These are phyloP conservation scores for Tenthredo mesomela DNA, from an alignment of 2,888 invertebrate genomes.

Conservation along the genomic window DNA sequence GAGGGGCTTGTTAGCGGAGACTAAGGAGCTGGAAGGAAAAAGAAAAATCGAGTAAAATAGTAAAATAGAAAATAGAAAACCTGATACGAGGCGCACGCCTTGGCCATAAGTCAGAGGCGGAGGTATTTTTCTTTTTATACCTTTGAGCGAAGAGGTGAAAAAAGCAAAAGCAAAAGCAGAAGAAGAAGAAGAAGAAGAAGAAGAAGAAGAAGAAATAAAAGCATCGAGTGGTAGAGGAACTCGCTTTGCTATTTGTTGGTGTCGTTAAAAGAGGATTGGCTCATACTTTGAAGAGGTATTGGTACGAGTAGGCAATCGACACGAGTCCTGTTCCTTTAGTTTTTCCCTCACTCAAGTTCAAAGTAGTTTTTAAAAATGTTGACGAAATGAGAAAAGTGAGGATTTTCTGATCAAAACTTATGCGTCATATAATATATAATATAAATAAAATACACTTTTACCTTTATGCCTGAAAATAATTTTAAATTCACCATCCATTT, in stretches of 20 bases:
- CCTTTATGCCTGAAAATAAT: no score
- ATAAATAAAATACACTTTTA: no score
- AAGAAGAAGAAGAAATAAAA: conserved; percentile 6
- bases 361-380: no score
- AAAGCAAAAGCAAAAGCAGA: background rate
- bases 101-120: background rate
- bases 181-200: background rate
- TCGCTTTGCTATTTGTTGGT: conserved; percentile 17
- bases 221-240: background rate
- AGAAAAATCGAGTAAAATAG: background rate
- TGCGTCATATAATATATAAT: no score
- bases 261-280: conserved; percentile 18
- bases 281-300: background rate
- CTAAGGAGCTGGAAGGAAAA: background rate
- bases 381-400: no score
- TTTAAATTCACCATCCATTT: no score
- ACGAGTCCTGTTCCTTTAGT: background rate
- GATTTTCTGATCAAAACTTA: no score
- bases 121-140: background rate
- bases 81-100: background rate
- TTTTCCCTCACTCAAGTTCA: background rate
- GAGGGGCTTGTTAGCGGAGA: background rate
- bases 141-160: background rate
- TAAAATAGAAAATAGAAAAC: background rate
- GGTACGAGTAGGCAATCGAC: conserved; percentile 16